Percentiles rank a stretch among this genome's conserved stretches.
These are phyloP conservation scores for Alaudala cheleensis DNA, from an alignment of 2,113 vertebrate genomes.

Conservation along the genomic window DNA sequence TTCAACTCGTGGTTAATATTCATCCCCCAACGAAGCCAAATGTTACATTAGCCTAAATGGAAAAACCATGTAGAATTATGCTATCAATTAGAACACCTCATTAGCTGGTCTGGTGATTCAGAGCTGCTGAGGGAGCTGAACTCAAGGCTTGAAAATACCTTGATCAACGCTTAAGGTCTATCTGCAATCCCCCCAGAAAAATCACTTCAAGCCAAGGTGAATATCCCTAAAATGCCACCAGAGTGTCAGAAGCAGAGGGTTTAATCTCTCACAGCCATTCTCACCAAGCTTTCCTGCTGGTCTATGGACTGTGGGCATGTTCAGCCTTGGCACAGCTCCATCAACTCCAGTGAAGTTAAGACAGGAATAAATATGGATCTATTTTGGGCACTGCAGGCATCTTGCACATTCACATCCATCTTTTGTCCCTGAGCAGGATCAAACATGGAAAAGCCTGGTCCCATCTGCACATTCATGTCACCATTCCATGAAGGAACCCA, in stretches of 20 bases:
- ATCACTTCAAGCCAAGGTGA: neutral
- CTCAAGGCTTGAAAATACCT: slow-evolving; percentile 4
- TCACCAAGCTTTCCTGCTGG: neutral
- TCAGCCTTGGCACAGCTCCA: neutral
- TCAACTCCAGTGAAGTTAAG: neutral
- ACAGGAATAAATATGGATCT: slow-evolving; percentile 20
- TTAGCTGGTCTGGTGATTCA: slow-evolving; percentile 34
- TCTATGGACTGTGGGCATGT: neutral
- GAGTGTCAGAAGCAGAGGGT: neutral
- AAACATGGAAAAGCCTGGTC: neutral
- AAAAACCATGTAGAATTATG: slow-evolving; percentile 20
- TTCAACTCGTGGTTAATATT: slow-evolving; percentile 26
- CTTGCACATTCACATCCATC: neutral
- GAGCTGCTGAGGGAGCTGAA: slow-evolving; percentile 28
- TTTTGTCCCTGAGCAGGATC: neutral
- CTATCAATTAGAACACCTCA: slow-evolving; percentile 16
- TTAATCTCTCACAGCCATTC: neutral
- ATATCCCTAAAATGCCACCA: neutral
- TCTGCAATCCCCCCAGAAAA: neutral
- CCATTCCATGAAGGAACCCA: neutral
- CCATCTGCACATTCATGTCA: accelerated
- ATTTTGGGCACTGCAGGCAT: slow-evolving; percentile 12
- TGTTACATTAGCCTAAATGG: slow-evolving; percentile 18
- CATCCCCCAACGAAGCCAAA: neutral
- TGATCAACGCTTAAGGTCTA: neutral